Base-by-base conservation (phyloP, 2,797 vertebrate species). In the Microctenopoma lineatum region DNA sequence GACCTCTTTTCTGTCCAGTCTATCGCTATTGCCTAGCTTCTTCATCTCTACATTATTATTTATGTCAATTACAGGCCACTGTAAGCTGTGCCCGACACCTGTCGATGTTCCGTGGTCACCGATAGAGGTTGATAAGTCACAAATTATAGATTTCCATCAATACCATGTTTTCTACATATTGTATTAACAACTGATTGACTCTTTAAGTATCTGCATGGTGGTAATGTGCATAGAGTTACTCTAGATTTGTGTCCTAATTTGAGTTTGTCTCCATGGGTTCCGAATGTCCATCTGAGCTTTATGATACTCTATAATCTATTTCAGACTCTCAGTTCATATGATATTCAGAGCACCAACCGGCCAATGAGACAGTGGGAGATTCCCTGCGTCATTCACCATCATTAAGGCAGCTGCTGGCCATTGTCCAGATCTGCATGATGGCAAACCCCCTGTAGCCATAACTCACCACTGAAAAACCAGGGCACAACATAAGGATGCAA, bases 111-210 rank as follows among this genome's bases (percentile, higher is more conserved):
- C 70, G 80, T 59, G 60, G 59, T 77, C 76, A 70, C 59, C 82
- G 4, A 82, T 85, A 87, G 84, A 85, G 80, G 83, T 83, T 66
- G 76, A 86, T 80, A 77, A 72, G 70, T 84, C 55, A 80, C 72
- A 70, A 81, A 68, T 80, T 38, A 59, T 75, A 65, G 62, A 66
- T 84, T 59, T 50, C 46, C 74, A 84, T 77, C 54, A 75, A 36
- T 66, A 51, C 76, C 84, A 64, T 81, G 36, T 72, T 71, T 66
- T 75, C 46, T 66, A 27, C 45, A 68, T 63, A 75, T 57, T 47
- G 21, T 51, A 73, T 44, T 26, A 62, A 69, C 68, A 77, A 47
- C 44, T 15, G 27, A 68, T 48, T 48, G 60, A 79, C 38, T 57
- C n/a, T 53, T 61, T 41, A 59, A 68, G 46, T 58, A 38, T 63